Conservation (phyloP, 2,888 invertebrate genomes). For the Cremastinae sp. region DNA sequence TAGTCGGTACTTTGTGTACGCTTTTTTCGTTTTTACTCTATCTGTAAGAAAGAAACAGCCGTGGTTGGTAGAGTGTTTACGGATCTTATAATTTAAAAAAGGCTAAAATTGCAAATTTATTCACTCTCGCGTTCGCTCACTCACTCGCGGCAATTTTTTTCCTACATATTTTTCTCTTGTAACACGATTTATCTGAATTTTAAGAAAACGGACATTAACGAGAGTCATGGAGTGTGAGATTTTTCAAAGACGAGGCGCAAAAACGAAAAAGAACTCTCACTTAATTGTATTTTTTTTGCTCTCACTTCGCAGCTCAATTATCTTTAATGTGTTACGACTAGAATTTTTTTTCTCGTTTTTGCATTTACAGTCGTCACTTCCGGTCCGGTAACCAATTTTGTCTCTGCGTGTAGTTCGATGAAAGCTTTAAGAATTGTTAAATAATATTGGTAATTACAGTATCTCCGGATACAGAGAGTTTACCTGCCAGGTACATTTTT, state of each 20-base stretch:
- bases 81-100: conserved; percentile 30
- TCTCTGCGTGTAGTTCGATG: conserved; percentile 20
- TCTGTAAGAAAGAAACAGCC: conserved; percentile 55
- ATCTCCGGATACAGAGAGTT: conserved; percentile 62
- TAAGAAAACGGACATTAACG: too few relatives aligned
- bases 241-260: not conserved
- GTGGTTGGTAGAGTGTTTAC: conserved; percentile 45
- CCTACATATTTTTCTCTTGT: conserved; percentile 21
- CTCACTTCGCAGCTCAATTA: conserved; percentile 35
- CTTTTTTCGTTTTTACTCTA: conserved; percentile 42
- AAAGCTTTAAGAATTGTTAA: not conserved
- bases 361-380: conserved; percentile 54
- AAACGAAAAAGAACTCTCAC: conserved; percentile 4
- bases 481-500: conserved; percentile 57
- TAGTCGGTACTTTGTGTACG: conserved; percentile 43
- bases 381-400: conserved; percentile 46
- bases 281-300: conserved; percentile 48
- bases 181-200: not conserved
- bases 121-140: conserved; percentile 13
- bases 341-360: conserved; percentile 24
- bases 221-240: too few relatives aligned
- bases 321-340: conserved; percentile 20
- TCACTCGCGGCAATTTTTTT: conserved; percentile 25
- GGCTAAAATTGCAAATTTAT: conserved; percentile 15
- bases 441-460: conserved; percentile 51